Evolutionary conservation across 2,888 invertebrate species (phyloP), one percentile per base, ranked within the genome.

Genomic region (Drepana falcataria): DNA sequence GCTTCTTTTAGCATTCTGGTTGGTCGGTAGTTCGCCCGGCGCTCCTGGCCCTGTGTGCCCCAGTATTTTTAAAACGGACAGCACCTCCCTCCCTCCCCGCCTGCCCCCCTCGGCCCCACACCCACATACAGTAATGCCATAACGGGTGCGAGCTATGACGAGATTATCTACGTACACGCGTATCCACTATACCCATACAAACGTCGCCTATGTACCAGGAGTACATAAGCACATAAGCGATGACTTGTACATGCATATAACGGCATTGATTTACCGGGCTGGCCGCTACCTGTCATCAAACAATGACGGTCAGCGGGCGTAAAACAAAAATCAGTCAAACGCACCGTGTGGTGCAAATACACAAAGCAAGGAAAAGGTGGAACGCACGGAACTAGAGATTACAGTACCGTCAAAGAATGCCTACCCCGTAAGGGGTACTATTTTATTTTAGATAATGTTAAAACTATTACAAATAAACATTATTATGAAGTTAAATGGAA

Each of bases 111-210:
- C 65, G 63, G 63, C 71, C 69, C 68, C 63, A 73, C 77, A 70
- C 81, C 82, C 82, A 77, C 81, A 84, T 84, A 83, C 87, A 84
- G 88, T 89, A 86, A 90, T 90, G 86, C 89, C 90, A 91, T 91
- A 90, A 88, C 89, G 88, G 90, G 89, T 81, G 88, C 85, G 83
- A 83, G 87, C 87, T 90, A 90, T 90, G 89, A 90, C 88, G 90
- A 89, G 90, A 91, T 91, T 90, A 91, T 91, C 82, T 87, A 86
- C 87, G 79, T 86, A 86, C 83, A 83, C 79, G 82, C 83, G 83
- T 85, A 81, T 71, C 71, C 72, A 75, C 79, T 78, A 82, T 81
- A 81, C 77, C 79, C 77, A 73, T 79, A 84, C 84, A 81, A 74
- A 76, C 79, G 75, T 63, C 69, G 77, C 64, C 64, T 86, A 88